Evolutionary conservation across 2,113 vertebrate genomes (phyloP), one percentile per base, ranked within the genome.

Genomic region (Cyanocitta stelleri): DNA sequence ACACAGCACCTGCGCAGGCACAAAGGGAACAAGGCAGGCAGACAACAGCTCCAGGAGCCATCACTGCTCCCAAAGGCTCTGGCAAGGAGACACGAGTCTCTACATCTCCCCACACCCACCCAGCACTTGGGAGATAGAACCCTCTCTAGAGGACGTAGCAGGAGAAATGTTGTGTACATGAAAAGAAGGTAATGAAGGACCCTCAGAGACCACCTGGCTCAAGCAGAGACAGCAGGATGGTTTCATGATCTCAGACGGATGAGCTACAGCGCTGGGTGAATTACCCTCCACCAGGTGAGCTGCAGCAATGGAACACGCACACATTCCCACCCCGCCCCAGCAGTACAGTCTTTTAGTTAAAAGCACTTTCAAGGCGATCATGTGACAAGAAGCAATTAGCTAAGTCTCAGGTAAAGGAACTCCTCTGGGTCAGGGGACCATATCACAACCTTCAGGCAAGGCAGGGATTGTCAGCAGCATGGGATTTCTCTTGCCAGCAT

Each of bases 1-100:
- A 97, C 56, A 64, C 74, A 90, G 89, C 88, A 83, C 96, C 95
- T 93, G 85, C 44, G 1, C 78, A 76, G 58, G 74, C 44, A 90
- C 82, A 78, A 89, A 93, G 85, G 93, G 79, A 32, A 48, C 35
- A 3, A 73, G 69, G 74, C 84, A 84, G 66, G 63, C 78, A 87
- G 44, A 39, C 85, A 72, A 21, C 22, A 41, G 93, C 82, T 81
- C 41, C 56, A 41, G 84, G 27, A 93, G 92, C 95, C 62, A 37
- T 71, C 82, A 58, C 16, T 59, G 79, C 39, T 83, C 67, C 71
- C 41, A 48, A 64, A 83, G 56, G 73, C 81, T 83, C 11, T 43
- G 55, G 35, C 2, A 11, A 46, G 32, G 39, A 44, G 58, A 77
- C 1, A 4, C 7, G 7, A 68, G 69, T 27, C 58, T 51, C 68